Percentiles rank a stretch among this genome's conserved stretches.
Conservation (phyloP, 2,113 vertebrate species). For the Triplophysa dalaica region DNA sequence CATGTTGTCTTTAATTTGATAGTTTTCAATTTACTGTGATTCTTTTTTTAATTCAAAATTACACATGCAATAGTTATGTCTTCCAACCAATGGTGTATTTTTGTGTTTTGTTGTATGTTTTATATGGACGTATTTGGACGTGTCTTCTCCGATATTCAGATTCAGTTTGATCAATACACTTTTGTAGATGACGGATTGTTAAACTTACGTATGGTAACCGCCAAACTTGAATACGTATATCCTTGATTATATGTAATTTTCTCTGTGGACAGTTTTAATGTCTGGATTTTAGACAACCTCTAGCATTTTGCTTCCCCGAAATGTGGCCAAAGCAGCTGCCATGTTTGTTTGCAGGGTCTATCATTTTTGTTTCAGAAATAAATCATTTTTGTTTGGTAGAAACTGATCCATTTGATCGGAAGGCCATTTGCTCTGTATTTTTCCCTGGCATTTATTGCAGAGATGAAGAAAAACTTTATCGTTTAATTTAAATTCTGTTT, state of each 20-base stretch:
- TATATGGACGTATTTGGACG: neutral
- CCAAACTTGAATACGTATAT: neutral
- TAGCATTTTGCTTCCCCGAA: constrained; percentile 60
- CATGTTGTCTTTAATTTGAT: neutral
- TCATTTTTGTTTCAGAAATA: constrained; percentile 62
- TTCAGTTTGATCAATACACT: neutral
- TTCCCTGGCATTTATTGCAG: constrained; percentile 9
- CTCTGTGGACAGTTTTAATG: constrained; percentile 42
- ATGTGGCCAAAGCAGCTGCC: constrained; percentile 52
- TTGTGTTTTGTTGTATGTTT: constrained; percentile 50
- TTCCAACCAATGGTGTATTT: constrained; percentile 62
- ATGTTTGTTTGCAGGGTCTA: constrained; percentile 52
- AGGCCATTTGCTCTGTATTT: constrained; percentile 6
- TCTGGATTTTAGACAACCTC: constrained; percentile 48
- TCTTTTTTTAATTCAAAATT: constrained; percentile 64
- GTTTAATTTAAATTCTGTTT: constrained; percentile 24
- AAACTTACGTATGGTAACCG: neutral
- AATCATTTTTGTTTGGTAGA: constrained; percentile 58
- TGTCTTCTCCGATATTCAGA: neutral
- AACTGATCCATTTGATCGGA: constrained; percentile 48
- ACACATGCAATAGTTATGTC: constrained; percentile 62
- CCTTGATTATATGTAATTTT: constrained; percentile 63
- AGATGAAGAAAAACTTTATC: constrained; percentile 19
- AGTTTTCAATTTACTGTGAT: neutral
- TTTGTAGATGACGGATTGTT: neutral